A percentile compares a stretch with the other conserved stretches of the same genome.
Conservation (phyloP, 2,113 vertebrate species). For the Mesitornis unicolor region DNA sequence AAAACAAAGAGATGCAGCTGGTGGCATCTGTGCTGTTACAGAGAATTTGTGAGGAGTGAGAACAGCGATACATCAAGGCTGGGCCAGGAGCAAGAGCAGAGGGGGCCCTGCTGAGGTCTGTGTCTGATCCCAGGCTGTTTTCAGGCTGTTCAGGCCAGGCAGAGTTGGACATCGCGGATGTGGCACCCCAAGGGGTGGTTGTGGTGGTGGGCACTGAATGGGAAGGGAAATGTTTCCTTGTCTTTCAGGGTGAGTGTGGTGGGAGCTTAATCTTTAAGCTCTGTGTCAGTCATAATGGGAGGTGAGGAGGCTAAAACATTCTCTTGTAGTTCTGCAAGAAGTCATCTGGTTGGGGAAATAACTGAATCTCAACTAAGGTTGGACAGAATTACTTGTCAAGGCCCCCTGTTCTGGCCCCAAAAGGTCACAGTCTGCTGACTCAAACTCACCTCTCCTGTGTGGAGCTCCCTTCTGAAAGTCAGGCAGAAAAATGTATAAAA, state of each 20-base stretch:
- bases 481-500: constrained; percentile 3
- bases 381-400: background rate
- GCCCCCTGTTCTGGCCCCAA: background rate
- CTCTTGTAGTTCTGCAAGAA: background rate
- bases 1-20: background rate
- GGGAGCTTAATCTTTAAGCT: background rate
- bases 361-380: background rate
- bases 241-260: background rate
- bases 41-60: background rate
- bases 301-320: constrained; percentile 36
- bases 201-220: background rate
- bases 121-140: background rate
- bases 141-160: background rate
- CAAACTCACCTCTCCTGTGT: background rate
- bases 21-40: background rate
- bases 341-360: constrained; percentile 29
- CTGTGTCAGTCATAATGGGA: background rate
- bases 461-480: background rate
- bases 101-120: background rate
- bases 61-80: background rate
- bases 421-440: constrained; percentile 11
- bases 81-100: background rate
- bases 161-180: background rate
- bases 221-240: background rate
- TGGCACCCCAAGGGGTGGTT: background rate